Conservation (phyloP, 2,888 invertebrate species). For the Phragmatobia fuliginosa region DNA sequence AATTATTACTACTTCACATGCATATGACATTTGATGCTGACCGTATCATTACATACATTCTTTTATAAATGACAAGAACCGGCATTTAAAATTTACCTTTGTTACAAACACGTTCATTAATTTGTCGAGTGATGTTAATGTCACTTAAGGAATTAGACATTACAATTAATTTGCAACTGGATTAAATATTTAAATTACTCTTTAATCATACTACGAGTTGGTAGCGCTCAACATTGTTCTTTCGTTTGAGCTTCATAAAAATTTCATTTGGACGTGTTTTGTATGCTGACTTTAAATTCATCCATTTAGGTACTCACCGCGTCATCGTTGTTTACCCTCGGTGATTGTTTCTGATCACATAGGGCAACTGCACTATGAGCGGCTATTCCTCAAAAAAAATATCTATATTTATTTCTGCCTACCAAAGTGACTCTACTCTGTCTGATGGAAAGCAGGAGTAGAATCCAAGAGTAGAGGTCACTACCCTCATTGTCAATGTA, state of each 20-base stretch:
- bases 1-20: too few species aligned
- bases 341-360: too few species aligned
- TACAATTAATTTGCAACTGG: conserved; percentile 46
- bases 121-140: conserved; percentile 21
- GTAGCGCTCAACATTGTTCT: conserved; percentile 54
- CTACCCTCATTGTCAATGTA: too few species aligned
- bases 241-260: conserved; percentile 66
- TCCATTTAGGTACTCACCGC: conserved; percentile 59
- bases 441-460: too few species aligned
- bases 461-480: too few species aligned
- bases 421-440: too few species aligned
- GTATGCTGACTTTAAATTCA: conserved; percentile 63
- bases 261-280: conserved; percentile 70
- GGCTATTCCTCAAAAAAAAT: too few species aligned
- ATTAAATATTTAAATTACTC: conserved; percentile 51
- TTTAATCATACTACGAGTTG: conserved; percentile 51
- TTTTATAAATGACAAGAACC: neutral
- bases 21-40: neutral
- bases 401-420: too few species aligned
- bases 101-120: conserved; percentile 30
- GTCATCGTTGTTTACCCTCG: too few species aligned
- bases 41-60: neutral
- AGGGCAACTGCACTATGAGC: too few species aligned
- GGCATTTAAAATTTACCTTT: neutral
- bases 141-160: conserved; percentile 15